A percentile compares a stretch with the other conserved stretches of the same genome.
Conservation (phyloP, 2,888 invertebrate species). For the Drosophila pseudotalamancana region DNA sequence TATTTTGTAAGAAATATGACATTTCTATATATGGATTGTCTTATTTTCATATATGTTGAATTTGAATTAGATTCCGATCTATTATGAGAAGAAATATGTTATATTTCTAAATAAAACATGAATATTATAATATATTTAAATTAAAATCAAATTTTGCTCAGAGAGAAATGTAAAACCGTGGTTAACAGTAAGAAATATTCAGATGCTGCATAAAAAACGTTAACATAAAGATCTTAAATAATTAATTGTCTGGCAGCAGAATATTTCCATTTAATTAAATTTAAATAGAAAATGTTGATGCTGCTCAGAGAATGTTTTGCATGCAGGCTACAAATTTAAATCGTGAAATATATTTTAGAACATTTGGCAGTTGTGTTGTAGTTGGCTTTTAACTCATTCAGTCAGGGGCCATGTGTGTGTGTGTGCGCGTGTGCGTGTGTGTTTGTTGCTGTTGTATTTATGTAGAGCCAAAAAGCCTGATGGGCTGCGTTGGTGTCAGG, state of each 20-base stretch:
- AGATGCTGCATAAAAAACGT: too few species aligned
- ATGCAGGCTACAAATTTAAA: constrained; percentile 24
- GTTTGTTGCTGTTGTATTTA: constrained; percentile 14
- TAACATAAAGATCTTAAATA: too few species aligned
- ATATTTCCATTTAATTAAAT: not conserved
- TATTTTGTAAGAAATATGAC: too few species aligned
- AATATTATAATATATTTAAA: too few species aligned
- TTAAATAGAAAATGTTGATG: not conserved
- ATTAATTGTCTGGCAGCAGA: too few species aligned
- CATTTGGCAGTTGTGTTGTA: constrained; percentile 10
- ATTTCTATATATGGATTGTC: too few species aligned
- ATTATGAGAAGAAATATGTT: too few species aligned
- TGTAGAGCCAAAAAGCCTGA: constrained; percentile 8
- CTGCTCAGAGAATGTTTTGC: not conserved
- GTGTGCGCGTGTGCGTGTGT: not conserved
- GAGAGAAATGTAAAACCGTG: too few species aligned
- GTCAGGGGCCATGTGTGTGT: not conserved
- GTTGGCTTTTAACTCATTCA: not conserved
- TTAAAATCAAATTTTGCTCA: not conserved
- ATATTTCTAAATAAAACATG: too few species aligned
- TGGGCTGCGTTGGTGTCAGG: constrained; percentile 16
- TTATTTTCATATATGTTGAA: too few species aligned
- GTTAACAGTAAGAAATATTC: too few species aligned
- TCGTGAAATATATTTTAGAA: constrained; percentile 20
- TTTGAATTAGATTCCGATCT: too few species aligned